Base-by-base conservation (phyloP, 2,113 vertebrate genomes). In the Orientallactaga bullata region DNA sequence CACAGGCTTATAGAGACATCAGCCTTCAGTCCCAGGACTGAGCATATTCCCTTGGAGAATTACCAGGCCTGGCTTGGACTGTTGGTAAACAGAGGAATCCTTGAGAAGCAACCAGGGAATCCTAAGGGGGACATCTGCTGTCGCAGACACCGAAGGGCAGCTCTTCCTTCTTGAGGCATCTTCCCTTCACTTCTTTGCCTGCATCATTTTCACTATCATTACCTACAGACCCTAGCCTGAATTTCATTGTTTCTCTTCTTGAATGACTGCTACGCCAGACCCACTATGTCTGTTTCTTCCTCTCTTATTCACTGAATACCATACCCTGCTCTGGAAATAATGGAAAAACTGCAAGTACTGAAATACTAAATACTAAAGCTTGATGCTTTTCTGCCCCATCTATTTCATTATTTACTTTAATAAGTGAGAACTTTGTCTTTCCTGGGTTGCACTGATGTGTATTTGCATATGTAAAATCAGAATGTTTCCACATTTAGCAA, bases 321-420 rank as follows among this genome's bases (percentile, higher is more conserved):
- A 51, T 1, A 12, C 23, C 28, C 21, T 18, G n/a, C 47, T 81
- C 71, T 61, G 12, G 7, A 63, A 42, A n/a, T 66, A 66, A 42
- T 17, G 35, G 84, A 28, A 72, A 61, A n/a, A 30, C 24, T 13
- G n/a, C n/a, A n/a, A n/a, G n/a, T n/a, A n/a, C n/a, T n/a, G n/a
- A n/a, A n/a, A n/a, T n/a, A n/a, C n/a, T n/a, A n/a, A n/a, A n/a
- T n/a, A n/a, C n/a, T n/a, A n/a, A n/a, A n/a, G n/a, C 5, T 42
- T 20, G 39, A n/a, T 60, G 55, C 39, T 66, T 72, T 71, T 71
- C 58, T 83, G 35, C 26, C 17, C 28, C 13, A 37, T 47, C 88
- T 82, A 47, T 58, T 88, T 78, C 17, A 7, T 90, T 86, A 35
- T 61, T 80, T 96, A 1, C 73, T 95, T 21, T 20, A 71, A 30